Evolutionary conservation across 2,888 invertebrate species (phyloP), one percentile per base, ranked within the genome.

Genomic region (Dryocosmus kuriphilus): DNA sequence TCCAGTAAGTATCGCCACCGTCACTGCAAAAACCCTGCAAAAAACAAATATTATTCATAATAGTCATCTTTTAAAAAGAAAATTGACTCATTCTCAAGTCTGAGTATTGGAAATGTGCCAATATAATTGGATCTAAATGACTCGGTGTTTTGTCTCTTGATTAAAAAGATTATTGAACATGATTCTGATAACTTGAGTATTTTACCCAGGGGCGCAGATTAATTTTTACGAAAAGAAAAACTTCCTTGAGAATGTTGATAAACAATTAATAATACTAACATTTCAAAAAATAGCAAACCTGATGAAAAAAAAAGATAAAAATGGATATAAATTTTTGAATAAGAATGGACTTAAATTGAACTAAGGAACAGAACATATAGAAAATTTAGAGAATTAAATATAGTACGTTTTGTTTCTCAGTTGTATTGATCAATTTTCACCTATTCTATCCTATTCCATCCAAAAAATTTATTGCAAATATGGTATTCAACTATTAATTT

Each of bases 41-140:
- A 51, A 60, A 67, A 67, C 41, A 71, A 71, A 71, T 71, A 71
- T 51, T 55, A 71, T 71, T 71, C 19, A 19, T 9, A 51, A 30
- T n/a, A 71, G 30, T 55, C 30, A 27, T 51, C 7, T 30, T 9
- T 51, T 19, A 30, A 67, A 67, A 16, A 71, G 51, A 27, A 71
- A 71, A 51, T 71, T 51, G n/a, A 71, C 51, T 51, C 71, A 71
- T 51, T 32, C 27, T 30, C 19, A 63, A 32, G 19, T 61, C 30
- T 35, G 5, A 5, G 35, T 35, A 35, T n/a, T 22, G 35, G 38
- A 32, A 32, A 19, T 22, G 9, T 22, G 1, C 7, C 5, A 60
- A 60, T 27, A 60, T 27, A 24, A 60, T 60, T 27, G 27, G 5
- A 27, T 24, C 27, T 60, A 22, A 5, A 55, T 55, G 2, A 60